Evolutionary conservation across 2,113 vertebrate species (phyloP).

Genomic region (Muntiacus muntjak): DNA sequence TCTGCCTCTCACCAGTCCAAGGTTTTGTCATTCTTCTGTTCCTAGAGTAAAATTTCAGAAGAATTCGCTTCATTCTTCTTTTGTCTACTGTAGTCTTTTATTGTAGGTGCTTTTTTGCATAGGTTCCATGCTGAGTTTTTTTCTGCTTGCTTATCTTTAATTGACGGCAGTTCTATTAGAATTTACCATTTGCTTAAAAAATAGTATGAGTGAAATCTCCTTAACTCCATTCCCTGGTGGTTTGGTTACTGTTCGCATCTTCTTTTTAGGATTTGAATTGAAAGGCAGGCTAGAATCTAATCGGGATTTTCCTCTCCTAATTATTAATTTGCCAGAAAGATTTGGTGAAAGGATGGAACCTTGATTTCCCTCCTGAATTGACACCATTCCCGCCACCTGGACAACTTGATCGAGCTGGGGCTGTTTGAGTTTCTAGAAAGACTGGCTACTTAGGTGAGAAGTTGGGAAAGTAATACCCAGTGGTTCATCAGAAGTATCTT

Average conservation of each 20-base stretch:
- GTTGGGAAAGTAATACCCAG: neutral
- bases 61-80: slow-evolving; percentile 42
- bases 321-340: neutral
- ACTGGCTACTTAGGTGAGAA: neutral
- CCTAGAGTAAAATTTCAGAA: slow-evolving; percentile 40
- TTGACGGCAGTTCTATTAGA: neutral
- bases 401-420: neutral
- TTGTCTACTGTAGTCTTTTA: slow-evolving; percentile 7
- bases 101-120: slow-evolving; percentile 52
- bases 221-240: neutral
- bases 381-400: neutral
- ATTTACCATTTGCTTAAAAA: slow-evolving; percentile 40
- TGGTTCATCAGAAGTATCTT: neutral
- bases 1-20: neutral
- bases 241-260: neutral
- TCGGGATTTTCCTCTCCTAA: neutral
- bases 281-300: neutral
- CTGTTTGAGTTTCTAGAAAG: neutral
- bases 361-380: neutral
- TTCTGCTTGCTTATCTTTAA: slow-evolving; percentile 36
- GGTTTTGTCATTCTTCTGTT: slow-evolving; percentile 36
- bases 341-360: neutral
- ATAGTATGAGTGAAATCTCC: neutral
- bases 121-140: slow-evolving; percentile 50
- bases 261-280: neutral